These are phyloP conservation scores for Engystomops pustulosus DNA, from an alignment of 2,113 vertebrate genomes.

Conservation along the genomic window DNA sequence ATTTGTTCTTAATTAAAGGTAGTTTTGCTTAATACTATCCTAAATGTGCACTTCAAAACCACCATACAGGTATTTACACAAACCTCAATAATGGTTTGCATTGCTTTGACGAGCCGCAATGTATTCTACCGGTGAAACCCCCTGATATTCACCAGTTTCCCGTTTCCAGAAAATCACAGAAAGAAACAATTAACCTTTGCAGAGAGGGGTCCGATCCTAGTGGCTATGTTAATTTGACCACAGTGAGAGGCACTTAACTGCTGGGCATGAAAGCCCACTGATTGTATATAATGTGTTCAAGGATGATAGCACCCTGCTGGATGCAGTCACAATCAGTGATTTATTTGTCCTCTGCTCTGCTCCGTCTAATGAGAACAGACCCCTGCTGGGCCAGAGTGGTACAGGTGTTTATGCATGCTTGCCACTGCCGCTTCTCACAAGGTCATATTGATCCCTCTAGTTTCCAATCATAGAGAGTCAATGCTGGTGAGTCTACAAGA, in stretches of 20 bases:
- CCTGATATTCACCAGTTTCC: not conserved
- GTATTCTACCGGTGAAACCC: conserved; percentile 18
- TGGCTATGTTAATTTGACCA: conserved; percentile 40
- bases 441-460: conserved; percentile 47
- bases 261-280: conserved; percentile 21
- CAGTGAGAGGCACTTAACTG: conserved; percentile 41
- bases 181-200: conserved; percentile 37
- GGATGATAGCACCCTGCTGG: conserved; percentile 44
- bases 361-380: conserved; percentile 38
- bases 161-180: conserved; percentile 2
- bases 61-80: not conserved
- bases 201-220: conserved; percentile 9
- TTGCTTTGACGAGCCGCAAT: not conserved
- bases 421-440: conserved; percentile 34
- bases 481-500: conserved; percentile 21
- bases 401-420: conserved; percentile 48
- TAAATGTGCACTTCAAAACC: conserved; percentile 3
- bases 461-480: conserved; percentile 34
- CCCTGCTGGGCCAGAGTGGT: conserved; percentile 40
- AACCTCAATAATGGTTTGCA: not conserved
- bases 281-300: conserved; percentile 38
- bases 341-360: conserved; percentile 45
- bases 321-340: conserved; percentile 36
- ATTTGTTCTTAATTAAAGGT: conserved; percentile 48
- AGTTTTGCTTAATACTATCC: conserved; percentile 4